Base-by-base conservation (phyloP, 37 sponge, comb jelly and placozoan genomes). In the Beroe forskalii region DNA sequence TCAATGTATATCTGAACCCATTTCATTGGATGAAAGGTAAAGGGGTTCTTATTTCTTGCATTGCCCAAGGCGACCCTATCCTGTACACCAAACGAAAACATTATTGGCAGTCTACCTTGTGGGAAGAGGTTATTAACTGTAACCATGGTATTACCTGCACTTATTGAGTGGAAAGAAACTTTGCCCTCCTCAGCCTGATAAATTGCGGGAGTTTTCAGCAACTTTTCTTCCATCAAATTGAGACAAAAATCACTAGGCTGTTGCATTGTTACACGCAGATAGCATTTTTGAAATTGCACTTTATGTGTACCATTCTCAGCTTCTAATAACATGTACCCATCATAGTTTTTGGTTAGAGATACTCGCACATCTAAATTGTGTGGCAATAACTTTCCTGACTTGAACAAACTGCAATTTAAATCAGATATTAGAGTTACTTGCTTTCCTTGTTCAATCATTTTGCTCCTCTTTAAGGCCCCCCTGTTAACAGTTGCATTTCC, bases 151-250 rank as follows among this genome's bases (percentile, higher is more conserved):
- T 32, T 72, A 37, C 75, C 40, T 23, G 66, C 66, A 23, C 28
- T 24, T 8, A 63, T 63, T 28, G 66, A 63, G 66, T 63, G 66
- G 25, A 63, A 63, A 20, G 28, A 28, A 24, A 63, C 66, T 30
- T 63, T 63, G 9, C 66, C 66, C n/a, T 63, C 66, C n/a, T 72
- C 75, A 33, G 75, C 37, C 8, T 72, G 75, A 37, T 72, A 72
- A 22, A 72, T 35, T 22, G 75, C 75, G 6, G 37, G 37, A 3
- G 40, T 33, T 72, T 72, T 72, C 1, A 37, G 9, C 39, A 72
- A 39, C 22, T 72, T 72, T 20, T 38, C 32, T 72, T 72, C 75
- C 40, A 72, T 33, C 75, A 72, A 38, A 33, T 72, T 72, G 40
- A 72, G 75, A 72, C 38, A 38, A 38, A 38, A 32, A 39, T 72